Conservation (phyloP, 2,797 vertebrate species). For the Petrocephalus sullivani region DNA sequence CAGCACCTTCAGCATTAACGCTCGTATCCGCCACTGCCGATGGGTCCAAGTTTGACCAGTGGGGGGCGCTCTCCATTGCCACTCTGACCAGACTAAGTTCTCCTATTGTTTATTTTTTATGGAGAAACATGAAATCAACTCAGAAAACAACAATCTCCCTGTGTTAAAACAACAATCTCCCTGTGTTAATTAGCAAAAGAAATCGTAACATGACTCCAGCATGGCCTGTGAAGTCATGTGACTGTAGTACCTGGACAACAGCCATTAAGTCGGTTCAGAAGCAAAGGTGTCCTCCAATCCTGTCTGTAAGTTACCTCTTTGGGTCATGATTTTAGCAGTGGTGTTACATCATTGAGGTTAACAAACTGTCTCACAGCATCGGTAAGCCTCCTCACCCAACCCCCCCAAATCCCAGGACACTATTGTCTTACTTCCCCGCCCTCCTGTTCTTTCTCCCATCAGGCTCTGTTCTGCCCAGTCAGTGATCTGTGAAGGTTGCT, state of each 20-base stretch:
- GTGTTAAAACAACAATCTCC: not conserved
- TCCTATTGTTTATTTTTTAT: not conserved
- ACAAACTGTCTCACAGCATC: not conserved
- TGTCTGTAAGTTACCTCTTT: not conserved
- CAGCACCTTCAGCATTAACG: not conserved
- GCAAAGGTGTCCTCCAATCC: not conserved
- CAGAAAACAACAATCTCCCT: not conserved
- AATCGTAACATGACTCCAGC: not conserved
- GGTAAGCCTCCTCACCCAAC: not conserved
- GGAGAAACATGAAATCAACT: not conserved
- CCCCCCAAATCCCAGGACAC: not conserved
- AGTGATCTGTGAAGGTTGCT: slow-evolving; percentile 37
- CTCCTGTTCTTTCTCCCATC: slow-evolving; percentile 33
- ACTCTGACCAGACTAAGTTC: not conserved
- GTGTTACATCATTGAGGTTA: not conserved
- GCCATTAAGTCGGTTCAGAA: not conserved
- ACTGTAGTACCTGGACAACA: not conserved
- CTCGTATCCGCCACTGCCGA: not conserved
- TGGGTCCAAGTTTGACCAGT: not conserved
- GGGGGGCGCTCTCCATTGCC: not conserved
- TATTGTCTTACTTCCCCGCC: not conserved
- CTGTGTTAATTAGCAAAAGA: not conserved
- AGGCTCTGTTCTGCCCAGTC: slow-evolving; percentile 36
- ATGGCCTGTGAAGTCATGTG: not conserved
- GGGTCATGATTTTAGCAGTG: not conserved